Evolutionary conservation across 1,140 invertebrate genomes (phyloP).

Genomic region (Procambarus virginalis): DNA sequence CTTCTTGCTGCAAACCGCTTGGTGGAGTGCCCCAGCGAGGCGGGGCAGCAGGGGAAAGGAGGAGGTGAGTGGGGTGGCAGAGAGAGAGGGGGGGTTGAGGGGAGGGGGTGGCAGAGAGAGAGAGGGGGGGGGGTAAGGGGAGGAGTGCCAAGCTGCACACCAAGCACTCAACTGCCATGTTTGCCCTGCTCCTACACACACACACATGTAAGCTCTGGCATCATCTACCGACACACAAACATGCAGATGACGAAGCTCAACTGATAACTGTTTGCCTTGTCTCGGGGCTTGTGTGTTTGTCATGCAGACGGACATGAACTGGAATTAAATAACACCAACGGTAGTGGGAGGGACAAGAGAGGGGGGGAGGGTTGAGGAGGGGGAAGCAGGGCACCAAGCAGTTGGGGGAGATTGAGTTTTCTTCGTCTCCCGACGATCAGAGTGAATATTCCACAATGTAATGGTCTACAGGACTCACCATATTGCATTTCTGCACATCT

Average conservation of each 20-base stretch:
- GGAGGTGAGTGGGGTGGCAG: background rate
- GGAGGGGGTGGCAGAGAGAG: background rate
- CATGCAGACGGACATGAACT: background rate
- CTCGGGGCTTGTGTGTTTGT: background rate
- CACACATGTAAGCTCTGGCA: background rate
- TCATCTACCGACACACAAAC: background rate
- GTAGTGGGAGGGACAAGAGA: slow-evolving; percentile 23
- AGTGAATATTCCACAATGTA: slow-evolving; percentile 22
- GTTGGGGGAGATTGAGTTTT: slow-evolving; percentile 59
- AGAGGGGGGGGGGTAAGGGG: background rate
- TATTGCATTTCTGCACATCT: background rate
- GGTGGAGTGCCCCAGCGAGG: slow-evolving; percentile 14
- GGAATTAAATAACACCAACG: slow-evolving; percentile 36
- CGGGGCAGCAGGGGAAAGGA: background rate
- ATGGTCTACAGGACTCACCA: background rate
- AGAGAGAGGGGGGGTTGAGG: background rate
- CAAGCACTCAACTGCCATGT: background rate
- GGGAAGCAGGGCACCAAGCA: slow-evolving; percentile 50
- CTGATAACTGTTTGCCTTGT: background rate
- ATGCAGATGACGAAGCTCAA: background rate
- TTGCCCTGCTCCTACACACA: background rate
- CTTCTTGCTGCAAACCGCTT: slow-evolving; percentile 22
- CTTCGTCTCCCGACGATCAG: slow-evolving; percentile 34
- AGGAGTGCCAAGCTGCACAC: slow-evolving; percentile 19
- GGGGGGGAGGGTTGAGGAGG: slow-evolving; percentile 19